A percentile compares a stretch with the other conserved stretches of the same genome.
Evolutionary conservation across 2,797 vertebrate genomes (phyloP).

Genomic region (Urocyon cinereoargenteus): DNA sequence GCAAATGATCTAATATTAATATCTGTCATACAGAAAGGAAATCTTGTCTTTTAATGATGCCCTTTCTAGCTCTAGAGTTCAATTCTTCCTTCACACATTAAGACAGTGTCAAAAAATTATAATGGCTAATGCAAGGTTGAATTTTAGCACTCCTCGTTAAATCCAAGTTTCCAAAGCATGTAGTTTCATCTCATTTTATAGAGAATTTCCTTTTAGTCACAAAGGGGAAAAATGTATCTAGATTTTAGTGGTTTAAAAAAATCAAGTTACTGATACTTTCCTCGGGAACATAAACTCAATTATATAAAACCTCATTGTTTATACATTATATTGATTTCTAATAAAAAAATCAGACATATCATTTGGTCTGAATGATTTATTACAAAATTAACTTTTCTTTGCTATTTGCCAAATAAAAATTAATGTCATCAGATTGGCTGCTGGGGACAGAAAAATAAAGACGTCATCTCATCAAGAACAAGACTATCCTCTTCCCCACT

Average conservation of each 20-base stretch:
- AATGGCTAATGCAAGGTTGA: constrained; percentile 81
- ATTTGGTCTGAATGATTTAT: constrained; percentile 57
- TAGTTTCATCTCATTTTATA: constrained; percentile 67
- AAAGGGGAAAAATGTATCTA: not conserved
- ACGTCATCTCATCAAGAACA: not conserved
- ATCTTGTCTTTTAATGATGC: constrained; percentile 80
- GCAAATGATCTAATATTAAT: constrained; percentile 82
- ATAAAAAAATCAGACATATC: not conserved
- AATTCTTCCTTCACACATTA: constrained; percentile 81
- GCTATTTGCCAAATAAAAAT: constrained; percentile 61
- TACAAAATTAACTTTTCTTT: constrained; percentile 70
- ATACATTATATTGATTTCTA: not conserved
- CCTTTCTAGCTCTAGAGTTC: constrained; percentile 81
- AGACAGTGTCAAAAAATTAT: constrained; percentile 83
- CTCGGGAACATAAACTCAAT: constrained; percentile 54
- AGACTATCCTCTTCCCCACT: not conserved
- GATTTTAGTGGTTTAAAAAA: constrained; percentile 63
- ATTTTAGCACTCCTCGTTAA: constrained; percentile 80
- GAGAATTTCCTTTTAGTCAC: constrained; percentile 36
- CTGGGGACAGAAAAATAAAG: constrained; percentile 1
- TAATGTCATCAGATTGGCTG: not conserved
- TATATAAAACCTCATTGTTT: constrained; percentile 49
- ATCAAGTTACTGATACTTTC: constrained; percentile 65
- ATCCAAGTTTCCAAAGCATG: constrained; percentile 61
- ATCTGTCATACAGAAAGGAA: constrained; percentile 77